Conservation (phyloP, 2,113 vertebrate genomes). For the Tupaia chinensis region DNA sequence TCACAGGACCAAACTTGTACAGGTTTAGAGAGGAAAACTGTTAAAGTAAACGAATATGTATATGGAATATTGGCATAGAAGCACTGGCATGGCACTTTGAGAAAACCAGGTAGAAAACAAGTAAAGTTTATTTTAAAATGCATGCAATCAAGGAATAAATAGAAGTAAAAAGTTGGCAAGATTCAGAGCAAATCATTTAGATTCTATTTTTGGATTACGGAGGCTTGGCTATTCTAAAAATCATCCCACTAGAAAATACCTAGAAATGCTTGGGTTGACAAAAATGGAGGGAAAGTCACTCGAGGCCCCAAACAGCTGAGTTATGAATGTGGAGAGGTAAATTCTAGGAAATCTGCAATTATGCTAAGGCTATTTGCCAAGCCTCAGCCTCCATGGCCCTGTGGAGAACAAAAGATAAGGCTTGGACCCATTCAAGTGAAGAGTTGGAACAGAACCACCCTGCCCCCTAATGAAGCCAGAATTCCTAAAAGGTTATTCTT, state of each 20-base stretch:
- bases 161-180: not conserved
- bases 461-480: not conserved
- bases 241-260: not conserved
- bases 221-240: not conserved
- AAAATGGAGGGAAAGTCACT: not conserved
- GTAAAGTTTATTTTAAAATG: conserved; percentile 3
- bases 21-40: not conserved
- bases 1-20: conserved; percentile 11
- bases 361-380: not conserved
- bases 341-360: not conserved
- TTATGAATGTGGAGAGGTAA: not conserved
- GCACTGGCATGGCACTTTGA: not conserved
- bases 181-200: not conserved
- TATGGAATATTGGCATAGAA: not conserved
- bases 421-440: not conserved
- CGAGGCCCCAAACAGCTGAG: not conserved
- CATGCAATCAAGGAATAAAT: not conserved
- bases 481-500: not conserved
- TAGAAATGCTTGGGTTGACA: not conserved
- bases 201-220: not conserved
- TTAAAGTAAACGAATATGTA: not conserved
- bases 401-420: not conserved
- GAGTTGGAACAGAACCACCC: too few relatives aligned
- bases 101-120: not conserved
- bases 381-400: not conserved